Base-by-base conservation (phyloP, 2,888 invertebrate species). In the Halocaridina rubra region DNA sequence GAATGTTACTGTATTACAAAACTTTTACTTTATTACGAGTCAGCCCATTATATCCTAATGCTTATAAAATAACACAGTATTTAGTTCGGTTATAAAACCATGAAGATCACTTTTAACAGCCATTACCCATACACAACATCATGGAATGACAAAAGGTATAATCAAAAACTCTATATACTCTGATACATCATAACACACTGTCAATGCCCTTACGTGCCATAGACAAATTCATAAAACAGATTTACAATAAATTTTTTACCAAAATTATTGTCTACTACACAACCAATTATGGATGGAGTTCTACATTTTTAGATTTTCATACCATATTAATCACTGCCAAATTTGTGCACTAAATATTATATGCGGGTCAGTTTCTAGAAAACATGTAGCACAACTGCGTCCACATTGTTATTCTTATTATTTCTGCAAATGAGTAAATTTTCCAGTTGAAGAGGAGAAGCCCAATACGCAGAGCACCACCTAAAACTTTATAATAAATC, bases 221-320 rank as follows among this genome's bases (percentile, higher is more conserved):
- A n/a, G n/a, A n/a, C n/a, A n/a, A n/a, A n/a, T n/a, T n/a, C n/a
- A n/a, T n/a, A n/a, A n/a, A n/a, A n/a, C 53, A 53, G 4, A 53
- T n/a, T n/a, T n/a, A n/a, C 19, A n/a, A 53, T 53, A 53, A 53
- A 53, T 53, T 19, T 19, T 53, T 19, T 19, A 10, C 53, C 53
- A 13, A 19, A n/a, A 53, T 53, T 53, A 19, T 53, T n/a, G n/a
- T n/a, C n/a, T n/a, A n/a, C 5, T 57, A 78, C 82, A 84, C 82
- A 84, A 84, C 82, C 82, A 84, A 78, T 84, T 78, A 78, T 84
- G 82, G 82, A 84, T 84, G 82, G 82, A 84, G 29, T 78, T 71
- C 82, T 84, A 84, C 78, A 61, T 76, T 77, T 32, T 77, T 67
- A 72, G 22, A 29, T 74, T 46, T 76, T 4, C 46, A 64, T 80